Conservation (phyloP, 2,888 invertebrate genomes). For the Colletes collaris region DNA sequence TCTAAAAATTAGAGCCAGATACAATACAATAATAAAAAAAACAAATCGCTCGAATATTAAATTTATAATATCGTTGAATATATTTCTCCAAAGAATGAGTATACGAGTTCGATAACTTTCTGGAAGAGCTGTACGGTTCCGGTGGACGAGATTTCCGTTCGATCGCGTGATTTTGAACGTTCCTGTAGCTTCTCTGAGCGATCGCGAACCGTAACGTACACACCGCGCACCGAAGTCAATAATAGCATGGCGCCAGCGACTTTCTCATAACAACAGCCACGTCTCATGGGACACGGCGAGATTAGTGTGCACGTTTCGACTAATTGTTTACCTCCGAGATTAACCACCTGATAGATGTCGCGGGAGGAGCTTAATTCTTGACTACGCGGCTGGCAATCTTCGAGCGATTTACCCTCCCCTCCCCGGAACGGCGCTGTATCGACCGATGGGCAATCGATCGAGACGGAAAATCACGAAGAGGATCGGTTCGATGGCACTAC, state of each 20-base stretch:
- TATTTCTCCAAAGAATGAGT: too few species aligned
- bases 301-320: constrained; percentile 20
- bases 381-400: too few species aligned
- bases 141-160: too few species aligned
- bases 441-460: neutral
- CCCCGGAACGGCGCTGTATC: neutral
- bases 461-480: neutral
- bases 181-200: neutral
- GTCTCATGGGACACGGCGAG: constrained; percentile 7
- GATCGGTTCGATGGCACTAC: constrained; percentile 1
- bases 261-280: constrained; percentile 19
- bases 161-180: too few species aligned
- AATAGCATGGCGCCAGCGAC: constrained; percentile 36
- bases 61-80: too few species aligned
- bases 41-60: too few species aligned
- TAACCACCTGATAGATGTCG: neutral
- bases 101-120: too few species aligned
- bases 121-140: too few species aligned
- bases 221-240: constrained; percentile 10
- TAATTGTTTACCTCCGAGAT: constrained; percentile 27
- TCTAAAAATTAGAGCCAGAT: too few species aligned
- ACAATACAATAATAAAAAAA: too few species aligned
- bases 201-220: constrained; percentile 29
- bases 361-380: too few species aligned
- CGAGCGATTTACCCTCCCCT: too few species aligned